These are phyloP conservation scores for Heteromormyrus szaboi DNA, from an alignment of 2,797 vertebrate genomes.

Conservation along the genomic window DNA sequence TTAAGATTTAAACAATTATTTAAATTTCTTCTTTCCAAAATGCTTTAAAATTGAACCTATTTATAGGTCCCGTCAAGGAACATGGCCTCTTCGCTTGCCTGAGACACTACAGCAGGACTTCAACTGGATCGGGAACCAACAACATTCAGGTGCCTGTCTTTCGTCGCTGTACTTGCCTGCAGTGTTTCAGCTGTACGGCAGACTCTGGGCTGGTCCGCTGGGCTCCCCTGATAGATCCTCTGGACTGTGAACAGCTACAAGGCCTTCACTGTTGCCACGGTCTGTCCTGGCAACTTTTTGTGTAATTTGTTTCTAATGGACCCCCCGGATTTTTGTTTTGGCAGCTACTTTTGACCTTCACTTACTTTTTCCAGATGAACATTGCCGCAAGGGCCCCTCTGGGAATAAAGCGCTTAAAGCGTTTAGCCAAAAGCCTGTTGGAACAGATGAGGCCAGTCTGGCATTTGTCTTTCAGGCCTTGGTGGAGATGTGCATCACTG, in stretches of 20 bases:
- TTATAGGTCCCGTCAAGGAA: background rate
- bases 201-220: background rate
- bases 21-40: background rate
- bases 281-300: background rate
- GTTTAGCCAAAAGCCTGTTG: conserved; percentile 6
- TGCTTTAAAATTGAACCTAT: background rate
- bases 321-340: background rate
- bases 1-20: background rate
- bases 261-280: background rate
- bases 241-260: background rate
- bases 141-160: background rate
- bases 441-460: conserved; percentile 7
- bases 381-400: background rate
- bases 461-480: background rate
- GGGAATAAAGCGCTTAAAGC: background rate
- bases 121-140: background rate
- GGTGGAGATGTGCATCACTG: background rate
- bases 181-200: background rate
- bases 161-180: background rate
- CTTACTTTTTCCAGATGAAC: conserved; percentile 12
- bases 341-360: conserved; percentile 11
- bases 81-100: background rate
- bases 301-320: conserved; percentile 12
- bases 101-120: background rate
- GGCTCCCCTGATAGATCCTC: background rate